Conservation (phyloP, 2,888 invertebrate species). For the Drosophila meridionalis region DNA sequence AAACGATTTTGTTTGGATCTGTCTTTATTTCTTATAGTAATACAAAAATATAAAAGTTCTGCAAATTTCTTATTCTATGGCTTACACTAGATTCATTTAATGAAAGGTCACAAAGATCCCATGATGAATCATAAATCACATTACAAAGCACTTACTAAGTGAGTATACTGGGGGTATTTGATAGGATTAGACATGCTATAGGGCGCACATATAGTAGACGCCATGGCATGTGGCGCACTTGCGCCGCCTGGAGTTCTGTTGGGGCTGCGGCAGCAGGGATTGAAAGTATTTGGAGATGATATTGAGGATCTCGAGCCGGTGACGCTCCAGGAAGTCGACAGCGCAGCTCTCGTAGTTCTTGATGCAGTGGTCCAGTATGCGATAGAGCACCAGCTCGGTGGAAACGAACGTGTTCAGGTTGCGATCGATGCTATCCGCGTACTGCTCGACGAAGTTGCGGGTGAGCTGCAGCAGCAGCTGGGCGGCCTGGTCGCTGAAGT, state of each 20-base stretch:
- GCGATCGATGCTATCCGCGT: constrained; percentile 62
- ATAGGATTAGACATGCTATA: constrained; percentile 19
- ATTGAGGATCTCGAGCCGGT: constrained; percentile 42
- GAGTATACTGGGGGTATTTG: neutral
- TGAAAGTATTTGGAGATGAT: constrained; percentile 51
- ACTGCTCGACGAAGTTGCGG: constrained; percentile 68
- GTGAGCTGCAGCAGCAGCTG: constrained; percentile 67
- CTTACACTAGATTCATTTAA: constrained; percentile 6
- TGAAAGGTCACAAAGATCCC: constrained; percentile 1
- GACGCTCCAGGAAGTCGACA: constrained; percentile 50
- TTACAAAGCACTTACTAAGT: constrained; percentile 10
- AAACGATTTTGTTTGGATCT: too few relatives aligned
- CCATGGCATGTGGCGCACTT: constrained; percentile 51
- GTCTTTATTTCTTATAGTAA: too few relatives aligned
- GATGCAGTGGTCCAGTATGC: constrained; percentile 69
- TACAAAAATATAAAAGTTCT: too few relatives aligned
- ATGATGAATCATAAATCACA: constrained; percentile 1
- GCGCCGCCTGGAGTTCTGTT: constrained; percentile 1
- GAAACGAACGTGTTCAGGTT: constrained; percentile 67
- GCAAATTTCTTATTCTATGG: neutral
- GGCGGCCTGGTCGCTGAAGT: constrained; percentile 57
- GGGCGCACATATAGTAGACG: constrained; percentile 45
- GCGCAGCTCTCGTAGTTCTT: constrained; percentile 58
- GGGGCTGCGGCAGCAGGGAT: constrained; percentile 43
- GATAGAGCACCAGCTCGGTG: constrained; percentile 75